These are phyloP conservation scores for Oryzias sinensis DNA, from an alignment of 2,797 vertebrate species.

Conservation along the genomic window DNA sequence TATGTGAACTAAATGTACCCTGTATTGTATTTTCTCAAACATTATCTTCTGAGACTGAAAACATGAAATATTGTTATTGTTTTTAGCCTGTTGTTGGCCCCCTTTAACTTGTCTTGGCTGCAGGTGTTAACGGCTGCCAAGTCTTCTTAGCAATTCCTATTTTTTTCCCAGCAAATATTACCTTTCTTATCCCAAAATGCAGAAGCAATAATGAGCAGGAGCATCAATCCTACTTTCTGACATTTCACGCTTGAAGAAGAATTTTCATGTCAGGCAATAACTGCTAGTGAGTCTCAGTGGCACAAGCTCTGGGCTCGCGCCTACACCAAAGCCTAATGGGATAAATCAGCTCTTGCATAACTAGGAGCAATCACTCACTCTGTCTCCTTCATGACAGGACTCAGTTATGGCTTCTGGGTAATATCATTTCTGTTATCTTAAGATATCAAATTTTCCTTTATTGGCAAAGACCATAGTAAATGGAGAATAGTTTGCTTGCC, in stretches of 20 bases:
- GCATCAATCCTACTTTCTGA: constrained; percentile 80
- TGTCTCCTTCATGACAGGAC: constrained; percentile 79
- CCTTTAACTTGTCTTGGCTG: constrained; percentile 33
- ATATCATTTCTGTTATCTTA: constrained; percentile 83
- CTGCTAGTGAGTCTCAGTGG: constrained; percentile 60
- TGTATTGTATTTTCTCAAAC: constrained; percentile 6
- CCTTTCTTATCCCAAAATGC: constrained; percentile 75
- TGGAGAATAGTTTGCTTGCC: constrained; percentile 50
- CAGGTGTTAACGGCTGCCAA: constrained; percentile 39
- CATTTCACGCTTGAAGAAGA: constrained; percentile 74
- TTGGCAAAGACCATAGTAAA: constrained; percentile 75
- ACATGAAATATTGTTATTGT: neutral
- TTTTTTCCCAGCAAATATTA: constrained; percentile 61
- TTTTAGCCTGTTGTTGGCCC: constrained; percentile 23
- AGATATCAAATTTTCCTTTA: constrained; percentile 82
- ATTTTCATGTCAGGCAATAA: constrained; percentile 77
- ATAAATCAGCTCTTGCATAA: constrained; percentile 80
- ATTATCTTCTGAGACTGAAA: constrained; percentile 10
- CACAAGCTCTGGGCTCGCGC: constrained; percentile 59
- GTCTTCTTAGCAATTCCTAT: constrained; percentile 39
- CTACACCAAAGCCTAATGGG: constrained; percentile 77
- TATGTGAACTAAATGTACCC: constrained; percentile 3
- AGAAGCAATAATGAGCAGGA: constrained; percentile 72
- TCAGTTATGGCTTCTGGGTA: constrained; percentile 80
- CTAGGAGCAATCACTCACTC: constrained; percentile 80